Conservation (phyloP, 1,140 invertebrate genomes). For the Goniozus legneri region DNA sequence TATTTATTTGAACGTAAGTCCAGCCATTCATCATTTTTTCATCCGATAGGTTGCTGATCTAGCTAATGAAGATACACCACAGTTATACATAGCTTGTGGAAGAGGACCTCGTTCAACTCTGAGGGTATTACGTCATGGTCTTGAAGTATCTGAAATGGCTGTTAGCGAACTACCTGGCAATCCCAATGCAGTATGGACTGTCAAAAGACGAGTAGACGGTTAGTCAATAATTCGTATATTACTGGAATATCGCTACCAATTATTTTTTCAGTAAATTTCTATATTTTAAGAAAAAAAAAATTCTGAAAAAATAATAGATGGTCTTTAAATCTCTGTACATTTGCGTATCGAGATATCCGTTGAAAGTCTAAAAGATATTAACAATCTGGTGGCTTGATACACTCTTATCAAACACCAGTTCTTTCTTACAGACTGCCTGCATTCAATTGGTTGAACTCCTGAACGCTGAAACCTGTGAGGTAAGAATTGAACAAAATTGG, state of each 20-base stretch:
- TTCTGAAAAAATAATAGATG: constrained; percentile 2
- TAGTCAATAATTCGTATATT: constrained; percentile 45
- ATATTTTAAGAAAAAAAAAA: background rate
- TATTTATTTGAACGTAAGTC: background rate
- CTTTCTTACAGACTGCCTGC: constrained; percentile 59
- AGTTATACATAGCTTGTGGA: constrained; percentile 95
- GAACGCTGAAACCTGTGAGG: constrained; percentile 42
- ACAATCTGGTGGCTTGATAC: constrained; percentile 55
- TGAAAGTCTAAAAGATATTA: constrained; percentile 47
- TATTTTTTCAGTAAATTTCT: background rate
- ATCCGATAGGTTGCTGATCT: constrained; percentile 66
- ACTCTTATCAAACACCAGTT: constrained; percentile 68
- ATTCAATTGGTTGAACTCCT: constrained; percentile 45
- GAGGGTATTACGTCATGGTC: constrained; percentile 90
- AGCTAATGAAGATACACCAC: constrained; percentile 98
- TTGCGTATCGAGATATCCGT: background rate
- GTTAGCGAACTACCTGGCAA: constrained; percentile 98
- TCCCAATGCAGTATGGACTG: constrained; percentile 99
- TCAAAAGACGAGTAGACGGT: constrained; percentile 94
- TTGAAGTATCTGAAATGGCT: constrained; percentile 99
- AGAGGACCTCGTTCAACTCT: constrained; percentile 90
- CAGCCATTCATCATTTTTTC: background rate
- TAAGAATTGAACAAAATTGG: constrained; percentile 36
- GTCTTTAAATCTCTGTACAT: background rate
- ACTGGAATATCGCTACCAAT: constrained; percentile 18